Base-by-base conservation (phyloP, 2,113 vertebrate genomes). In the Naja naja region DNA sequence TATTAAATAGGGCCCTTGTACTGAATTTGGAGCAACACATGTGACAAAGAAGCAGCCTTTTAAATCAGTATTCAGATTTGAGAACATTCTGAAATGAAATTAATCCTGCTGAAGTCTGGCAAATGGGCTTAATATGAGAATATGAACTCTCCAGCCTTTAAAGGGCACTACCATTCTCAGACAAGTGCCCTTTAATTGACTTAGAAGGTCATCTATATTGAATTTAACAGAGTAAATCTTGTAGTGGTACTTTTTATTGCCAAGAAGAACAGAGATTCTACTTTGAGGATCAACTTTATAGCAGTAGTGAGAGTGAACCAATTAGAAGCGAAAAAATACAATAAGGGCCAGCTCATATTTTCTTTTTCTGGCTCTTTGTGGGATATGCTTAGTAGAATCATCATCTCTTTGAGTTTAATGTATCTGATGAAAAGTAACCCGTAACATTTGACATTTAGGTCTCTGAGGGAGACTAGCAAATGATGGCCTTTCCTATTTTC, bases 171-270 rank as follows among this genome's bases (percentile, higher is more conserved):
- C 92, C 95, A 0, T 96, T 95, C 90, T 93, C 95, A 93, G 92
- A 88, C 96, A 95, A 94, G 91, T 95, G 94, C 89, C 96, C 94
- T 89, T 81, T 96, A 96, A 96, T 96, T 94, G 94, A 95, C 91
- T 95, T 94, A 16, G 93, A 95, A 97, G 95, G 95, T 93, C 91
- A 91, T 89, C 91, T 54, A 1, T 91, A 56, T 94, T 95, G 91
- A 89, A 93, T 94, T 96, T 94, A 94, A 52, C 60, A 90, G 92
- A 93, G 89, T 69, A 0, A 0, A 92, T 94, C 95, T 96, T 93
- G 45, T 16, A 92, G 91, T 4, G n/a, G 85, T 39, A 3, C 93
- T 87, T 92, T 93, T 92, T 94, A 91, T 96, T 93, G 94, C 87
- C 93, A 0, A 89, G n/a, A 94, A 92, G 92, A 95, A 93, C 94